These are phyloP conservation scores for Cerastoderma edule DNA, from an alignment of 2,888 invertebrate species.

Conservation along the genomic window DNA sequence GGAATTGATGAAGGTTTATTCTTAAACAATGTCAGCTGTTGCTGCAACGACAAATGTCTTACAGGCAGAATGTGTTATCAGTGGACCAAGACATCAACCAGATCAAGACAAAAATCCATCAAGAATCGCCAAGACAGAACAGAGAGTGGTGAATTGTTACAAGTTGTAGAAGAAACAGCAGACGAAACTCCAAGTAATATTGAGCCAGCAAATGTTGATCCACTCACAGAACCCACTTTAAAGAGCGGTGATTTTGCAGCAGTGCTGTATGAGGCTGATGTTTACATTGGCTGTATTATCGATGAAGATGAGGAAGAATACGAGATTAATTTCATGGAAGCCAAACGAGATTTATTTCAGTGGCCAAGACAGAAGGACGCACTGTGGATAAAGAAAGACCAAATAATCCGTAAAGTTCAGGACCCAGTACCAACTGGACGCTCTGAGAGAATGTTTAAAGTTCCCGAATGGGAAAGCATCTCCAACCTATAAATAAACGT, in stretches of 20 bases:
- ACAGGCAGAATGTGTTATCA: not conserved
- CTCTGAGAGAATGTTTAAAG: slow-evolving; percentile 25
- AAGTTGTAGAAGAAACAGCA: not conserved
- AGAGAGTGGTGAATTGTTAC: not conserved
- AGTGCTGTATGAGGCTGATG: slow-evolving; percentile 13
- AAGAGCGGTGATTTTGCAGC: slow-evolving; percentile 21
- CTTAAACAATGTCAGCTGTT: slow-evolving; percentile 15
- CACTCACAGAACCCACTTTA: not conserved
- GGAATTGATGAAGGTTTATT: not conserved
- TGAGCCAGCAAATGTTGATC: not conserved
- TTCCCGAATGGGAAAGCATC: not conserved
- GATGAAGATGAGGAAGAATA: slow-evolving; percentile 29
- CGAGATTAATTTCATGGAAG: slow-evolving; percentile 33
- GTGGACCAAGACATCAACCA: not conserved
- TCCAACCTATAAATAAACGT: too few species aligned
- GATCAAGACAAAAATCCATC: not conserved
- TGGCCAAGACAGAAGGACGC: slow-evolving; percentile 26
- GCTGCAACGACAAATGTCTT: slow-evolving; percentile 11
- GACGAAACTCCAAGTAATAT: not conserved
- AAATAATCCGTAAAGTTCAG: slow-evolving; percentile 12
- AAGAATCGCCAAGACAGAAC: not conserved
- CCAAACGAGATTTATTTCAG: slow-evolving; percentile 12
- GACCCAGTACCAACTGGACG: slow-evolving; percentile 16
- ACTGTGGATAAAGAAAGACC: slow-evolving; percentile 14
- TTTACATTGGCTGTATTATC: slow-evolving; percentile 27